phyloP scores from a whole-genome alignment of 2,797 vertebrate genomes.

The Parauchenoglanis ngamensis region DNA sequence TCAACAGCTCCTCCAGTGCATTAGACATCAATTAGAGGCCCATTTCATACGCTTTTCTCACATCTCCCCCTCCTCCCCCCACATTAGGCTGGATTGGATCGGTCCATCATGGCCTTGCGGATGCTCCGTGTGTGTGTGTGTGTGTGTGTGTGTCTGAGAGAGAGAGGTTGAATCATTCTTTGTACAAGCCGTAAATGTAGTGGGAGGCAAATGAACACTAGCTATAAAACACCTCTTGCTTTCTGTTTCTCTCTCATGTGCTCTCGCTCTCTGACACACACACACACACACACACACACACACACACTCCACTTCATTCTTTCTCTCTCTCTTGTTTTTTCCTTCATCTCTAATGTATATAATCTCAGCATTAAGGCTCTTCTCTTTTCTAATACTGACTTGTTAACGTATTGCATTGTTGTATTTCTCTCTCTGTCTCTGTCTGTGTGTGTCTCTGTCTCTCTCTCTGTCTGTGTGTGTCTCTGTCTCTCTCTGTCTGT shows the following conservation, averaged over 20 bases:
- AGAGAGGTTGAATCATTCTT: neutral
- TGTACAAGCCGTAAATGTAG: neutral
- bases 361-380: neutral
- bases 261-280: neutral
- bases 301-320: neutral
- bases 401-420: neutral
- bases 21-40: constrained; percentile 7
- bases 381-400: neutral
- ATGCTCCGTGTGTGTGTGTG: neutral
- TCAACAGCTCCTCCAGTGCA: neutral
- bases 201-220: neutral
- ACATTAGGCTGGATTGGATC: neutral
- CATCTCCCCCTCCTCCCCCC: neutral
- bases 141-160: neutral
- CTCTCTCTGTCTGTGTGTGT: neutral
- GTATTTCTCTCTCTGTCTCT: too few relatives aligned
- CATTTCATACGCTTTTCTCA: neutral
- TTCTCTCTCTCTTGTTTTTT: neutral
- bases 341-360: neutral
- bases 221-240: neutral
- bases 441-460: neutral
- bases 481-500: neutral
- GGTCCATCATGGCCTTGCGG: neutral
- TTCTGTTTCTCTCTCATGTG: neutral
- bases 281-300: too few relatives aligned